Percentiles rank a stretch among this genome's conserved stretches.
phyloP scores from a whole-genome alignment of 2,113 vertebrate genomes.

The Thunnus maccoyii region DNA sequence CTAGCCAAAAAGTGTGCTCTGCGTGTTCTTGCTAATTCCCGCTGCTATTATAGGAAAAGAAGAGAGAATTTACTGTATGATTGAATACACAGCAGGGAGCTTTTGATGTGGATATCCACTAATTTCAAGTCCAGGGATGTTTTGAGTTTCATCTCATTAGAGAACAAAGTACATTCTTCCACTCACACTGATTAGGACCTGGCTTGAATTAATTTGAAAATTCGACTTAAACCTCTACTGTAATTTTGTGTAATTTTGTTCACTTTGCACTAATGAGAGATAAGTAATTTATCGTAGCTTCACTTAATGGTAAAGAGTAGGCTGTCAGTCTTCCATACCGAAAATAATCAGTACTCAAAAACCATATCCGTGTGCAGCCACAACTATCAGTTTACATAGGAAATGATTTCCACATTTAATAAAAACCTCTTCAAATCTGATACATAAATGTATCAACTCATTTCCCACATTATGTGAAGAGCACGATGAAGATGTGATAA shows the following conservation, averaged over 20 bases:
- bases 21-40: conserved; percentile 39
- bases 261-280: conserved; percentile 30
- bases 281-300: conserved; percentile 11
- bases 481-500: neutral
- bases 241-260: conserved; percentile 32
- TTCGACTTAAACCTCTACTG: conserved; percentile 31
- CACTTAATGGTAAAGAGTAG: conserved; percentile 16
- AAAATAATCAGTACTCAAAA: conserved; percentile 32
- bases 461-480: neutral
- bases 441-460: conserved; percentile 10
- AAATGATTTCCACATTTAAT: neutral
- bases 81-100: conserved; percentile 47
- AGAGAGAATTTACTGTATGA: conserved; percentile 39
- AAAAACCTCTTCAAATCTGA: conserved; percentile 18
- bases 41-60: conserved; percentile 33
- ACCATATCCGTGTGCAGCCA: neutral
- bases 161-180: conserved; percentile 55
- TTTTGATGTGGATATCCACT: conserved; percentile 66
- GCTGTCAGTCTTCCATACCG: conserved; percentile 22
- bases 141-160: conserved; percentile 64
- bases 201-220: conserved; percentile 59
- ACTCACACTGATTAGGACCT: conserved; percentile 49
- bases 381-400: conserved; percentile 13
- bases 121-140: conserved; percentile 58
- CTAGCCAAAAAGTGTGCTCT: conserved; percentile 3